phyloP scores from a whole-genome alignment of 2,113 vertebrate species.

The Pogonocichla stellata region DNA sequence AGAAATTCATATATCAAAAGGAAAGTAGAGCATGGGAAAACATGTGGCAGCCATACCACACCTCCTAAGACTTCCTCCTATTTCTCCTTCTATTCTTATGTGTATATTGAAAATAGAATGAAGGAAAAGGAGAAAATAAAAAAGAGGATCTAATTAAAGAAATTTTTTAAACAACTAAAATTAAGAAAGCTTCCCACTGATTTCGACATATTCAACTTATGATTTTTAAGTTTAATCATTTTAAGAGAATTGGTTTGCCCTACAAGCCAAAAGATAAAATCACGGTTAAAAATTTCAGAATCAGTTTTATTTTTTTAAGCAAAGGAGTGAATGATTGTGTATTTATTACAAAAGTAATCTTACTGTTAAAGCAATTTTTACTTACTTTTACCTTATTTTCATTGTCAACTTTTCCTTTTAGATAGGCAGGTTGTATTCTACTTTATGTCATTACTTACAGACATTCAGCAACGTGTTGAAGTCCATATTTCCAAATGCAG shows the following conservation, averaged over 20 bases:
- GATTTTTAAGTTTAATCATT: background rate
- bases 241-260: background rate
- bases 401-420: background rate
- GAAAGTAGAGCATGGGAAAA: background rate
- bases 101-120: background rate
- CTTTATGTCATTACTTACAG: background rate
- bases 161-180: background rate
- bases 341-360: background rate
- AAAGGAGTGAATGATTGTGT: fast-evolving
- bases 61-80: background rate
- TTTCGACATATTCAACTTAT: background rate
- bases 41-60: background rate
- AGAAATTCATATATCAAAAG: background rate
- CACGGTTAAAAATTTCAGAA: background rate
- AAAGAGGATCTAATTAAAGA: background rate
- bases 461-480: background rate
- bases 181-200: background rate
- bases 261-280: background rate
- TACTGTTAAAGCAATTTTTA: background rate
- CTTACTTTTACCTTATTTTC: background rate
- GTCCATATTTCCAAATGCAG: background rate
- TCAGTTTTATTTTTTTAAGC: background rate
- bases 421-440: background rate
- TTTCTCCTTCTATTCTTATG: background rate
- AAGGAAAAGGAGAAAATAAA: fast-evolving